Conservation (phyloP, 2,113 vertebrate genomes). For the Gulo gulo region DNA sequence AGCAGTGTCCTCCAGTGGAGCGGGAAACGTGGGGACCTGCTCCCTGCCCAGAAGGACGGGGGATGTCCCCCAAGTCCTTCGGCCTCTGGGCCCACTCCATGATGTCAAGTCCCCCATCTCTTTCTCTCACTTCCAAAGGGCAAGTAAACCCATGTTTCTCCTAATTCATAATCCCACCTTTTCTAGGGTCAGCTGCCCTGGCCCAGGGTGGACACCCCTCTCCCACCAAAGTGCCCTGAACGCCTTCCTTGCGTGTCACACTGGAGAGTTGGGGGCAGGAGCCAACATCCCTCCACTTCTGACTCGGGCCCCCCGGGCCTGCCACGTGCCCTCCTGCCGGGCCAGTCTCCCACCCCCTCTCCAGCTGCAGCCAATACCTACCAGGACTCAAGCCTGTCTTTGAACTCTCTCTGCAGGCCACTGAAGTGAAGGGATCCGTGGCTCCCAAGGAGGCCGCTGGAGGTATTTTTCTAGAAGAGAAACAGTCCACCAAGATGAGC, state of each 20-base stretch:
- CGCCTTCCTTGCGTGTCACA: not conserved
- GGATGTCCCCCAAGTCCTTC: not conserved
- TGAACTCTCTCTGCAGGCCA: not conserved
- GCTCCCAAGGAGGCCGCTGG: not conserved
- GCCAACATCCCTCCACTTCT: fast-evolving
- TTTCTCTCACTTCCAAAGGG: not conserved
- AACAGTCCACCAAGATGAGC: not conserved
- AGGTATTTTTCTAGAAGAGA: not conserved
- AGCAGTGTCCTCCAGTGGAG: not conserved
- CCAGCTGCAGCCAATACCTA: not conserved
- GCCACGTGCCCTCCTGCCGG: not conserved
- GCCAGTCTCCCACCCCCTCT: not conserved
- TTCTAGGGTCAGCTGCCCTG: not conserved
- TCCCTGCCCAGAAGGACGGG: not conserved
- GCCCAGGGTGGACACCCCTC: fast-evolving
- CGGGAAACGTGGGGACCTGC: not conserved
- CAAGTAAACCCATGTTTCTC: not conserved
- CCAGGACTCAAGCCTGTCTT: not conserved
- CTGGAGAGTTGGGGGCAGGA: too few species aligned
- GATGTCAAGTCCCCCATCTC: not conserved
- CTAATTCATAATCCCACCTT: not conserved
- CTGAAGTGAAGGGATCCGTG: not conserved
- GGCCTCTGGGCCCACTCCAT: not conserved
- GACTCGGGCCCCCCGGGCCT: not conserved
- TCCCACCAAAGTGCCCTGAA: not conserved